Evolutionary conservation across 2,888 invertebrate genomes (phyloP).

Genomic region (Cantharis flavilabris): DNA sequence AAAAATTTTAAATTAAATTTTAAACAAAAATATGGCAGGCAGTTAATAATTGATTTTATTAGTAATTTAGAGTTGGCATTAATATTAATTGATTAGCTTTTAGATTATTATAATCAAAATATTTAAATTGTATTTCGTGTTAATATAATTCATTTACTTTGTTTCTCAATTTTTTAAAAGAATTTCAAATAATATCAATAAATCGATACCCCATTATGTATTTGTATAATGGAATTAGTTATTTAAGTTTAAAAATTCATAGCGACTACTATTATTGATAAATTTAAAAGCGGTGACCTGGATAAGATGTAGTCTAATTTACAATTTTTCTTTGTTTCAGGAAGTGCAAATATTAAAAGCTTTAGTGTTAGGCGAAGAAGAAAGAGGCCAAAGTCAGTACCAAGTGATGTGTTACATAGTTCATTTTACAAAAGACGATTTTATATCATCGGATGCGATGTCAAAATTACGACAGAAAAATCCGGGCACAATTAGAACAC

Average conservation of each 20-base stretch:
- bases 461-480: conserved; percentile 86
- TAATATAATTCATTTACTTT: not conserved
- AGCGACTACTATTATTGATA: too few species aligned
- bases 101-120: not conserved
- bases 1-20: not conserved
- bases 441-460: conserved; percentile 96
- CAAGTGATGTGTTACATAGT: conserved; percentile 92
- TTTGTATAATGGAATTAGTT: not conserved
- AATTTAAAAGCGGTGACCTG: too few species aligned
- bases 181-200: not conserved
- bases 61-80: not conserved
- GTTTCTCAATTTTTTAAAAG: not conserved
- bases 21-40: not conserved
- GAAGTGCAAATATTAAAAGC: conserved; percentile 92
- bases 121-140: too few species aligned
- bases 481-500: conserved; percentile 69
- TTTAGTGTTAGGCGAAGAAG: conserved; percentile 88
- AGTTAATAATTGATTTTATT: not conserved
- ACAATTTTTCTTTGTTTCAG: conserved; percentile 59
- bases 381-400: conserved; percentile 85
- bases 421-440: conserved; percentile 88
- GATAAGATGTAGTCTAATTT: not conserved
- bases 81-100: not conserved
- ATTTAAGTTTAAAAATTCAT: not conserved
- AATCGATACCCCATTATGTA: not conserved